A percentile compares a stretch with the other conserved stretches of the same genome.
These are phyloP conservation scores for Zelleria hepariella DNA, from an alignment of 2,888 invertebrate species.

Conservation along the genomic window DNA sequence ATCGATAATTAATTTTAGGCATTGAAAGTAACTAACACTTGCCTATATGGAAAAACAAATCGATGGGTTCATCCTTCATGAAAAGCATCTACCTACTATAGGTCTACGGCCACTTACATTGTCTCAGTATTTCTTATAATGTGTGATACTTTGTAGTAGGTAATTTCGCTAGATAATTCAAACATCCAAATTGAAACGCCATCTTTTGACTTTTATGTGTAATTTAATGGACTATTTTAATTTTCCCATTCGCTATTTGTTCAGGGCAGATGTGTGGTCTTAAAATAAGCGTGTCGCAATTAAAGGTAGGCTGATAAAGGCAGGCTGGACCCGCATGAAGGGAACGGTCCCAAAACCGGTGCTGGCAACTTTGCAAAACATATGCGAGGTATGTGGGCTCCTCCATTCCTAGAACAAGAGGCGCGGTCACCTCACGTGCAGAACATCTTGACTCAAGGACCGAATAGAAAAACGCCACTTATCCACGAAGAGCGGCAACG, in stretches of 20 bases:
- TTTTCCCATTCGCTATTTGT: background rate
- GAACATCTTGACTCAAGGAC: conserved; percentile 29
- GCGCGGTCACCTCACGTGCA: conserved; percentile 37
- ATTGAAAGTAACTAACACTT: too few relatives aligned
- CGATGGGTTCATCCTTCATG: too few relatives aligned
- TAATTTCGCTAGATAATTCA: too few relatives aligned
- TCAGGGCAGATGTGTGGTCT: conserved; percentile 24
- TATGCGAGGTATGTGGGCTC: conserved; percentile 27
- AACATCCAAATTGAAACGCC: too few relatives aligned
- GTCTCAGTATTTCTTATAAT: too few relatives aligned
- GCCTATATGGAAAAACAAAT: too few relatives aligned
- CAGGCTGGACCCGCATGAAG: conserved; percentile 26
- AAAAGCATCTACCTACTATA: too few relatives aligned
- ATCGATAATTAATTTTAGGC: too few relatives aligned
- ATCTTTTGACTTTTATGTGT: too few relatives aligned
- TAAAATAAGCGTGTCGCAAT: conserved; percentile 20
- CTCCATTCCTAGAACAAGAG: conserved; percentile 50
- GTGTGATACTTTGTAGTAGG: too few relatives aligned
- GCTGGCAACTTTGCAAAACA: conserved; percentile 23
- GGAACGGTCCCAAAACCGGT: conserved; percentile 23
- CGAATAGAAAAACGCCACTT: conserved; percentile 39
- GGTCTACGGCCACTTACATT: too few relatives aligned
- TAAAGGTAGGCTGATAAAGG: conserved; percentile 22
- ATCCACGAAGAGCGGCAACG: background rate
- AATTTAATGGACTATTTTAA: too few relatives aligned